These are phyloP conservation scores for Metridium senile DNA, from an alignment of 92 coral and sea anemone genomes.

Conservation along the genomic window DNA sequence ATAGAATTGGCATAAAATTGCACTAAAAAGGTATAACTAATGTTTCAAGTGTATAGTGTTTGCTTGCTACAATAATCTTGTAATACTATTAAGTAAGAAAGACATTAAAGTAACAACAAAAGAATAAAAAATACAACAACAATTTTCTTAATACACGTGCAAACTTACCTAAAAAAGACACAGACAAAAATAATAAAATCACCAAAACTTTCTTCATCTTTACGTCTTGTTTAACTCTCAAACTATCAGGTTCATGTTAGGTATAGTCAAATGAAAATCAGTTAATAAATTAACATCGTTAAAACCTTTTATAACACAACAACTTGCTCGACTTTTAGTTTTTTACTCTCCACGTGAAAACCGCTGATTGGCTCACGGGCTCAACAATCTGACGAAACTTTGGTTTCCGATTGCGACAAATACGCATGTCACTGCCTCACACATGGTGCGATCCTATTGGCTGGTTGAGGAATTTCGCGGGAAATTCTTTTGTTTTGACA, in stretches of 20 bases:
- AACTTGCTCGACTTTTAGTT: neutral
- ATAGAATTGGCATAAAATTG: too few relatives aligned
- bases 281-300: neutral
- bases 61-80: too few relatives aligned
- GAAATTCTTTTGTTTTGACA: too few relatives aligned
- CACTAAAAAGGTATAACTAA: too few relatives aligned
- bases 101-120: too few relatives aligned
- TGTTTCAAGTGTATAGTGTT: too few relatives aligned
- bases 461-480: neutral
- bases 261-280: neutral
- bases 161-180: neutral
- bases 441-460: neutral
- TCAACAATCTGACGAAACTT: conserved; percentile 17
- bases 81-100: too few relatives aligned
- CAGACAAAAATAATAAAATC: neutral
- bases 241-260: neutral
- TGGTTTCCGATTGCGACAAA: neutral
- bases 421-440: neutral
- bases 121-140: too few relatives aligned
- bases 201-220: neutral
- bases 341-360: conserved; percentile 3
- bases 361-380: conserved; percentile 22
- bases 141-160: neutral
- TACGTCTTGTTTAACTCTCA: neutral
- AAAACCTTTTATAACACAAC: neutral